Percentiles rank a stretch among this genome's conserved stretches.
These are phyloP conservation scores for Blastobasis adustella DNA, from an alignment of 2,888 invertebrate species.

Conservation along the genomic window DNA sequence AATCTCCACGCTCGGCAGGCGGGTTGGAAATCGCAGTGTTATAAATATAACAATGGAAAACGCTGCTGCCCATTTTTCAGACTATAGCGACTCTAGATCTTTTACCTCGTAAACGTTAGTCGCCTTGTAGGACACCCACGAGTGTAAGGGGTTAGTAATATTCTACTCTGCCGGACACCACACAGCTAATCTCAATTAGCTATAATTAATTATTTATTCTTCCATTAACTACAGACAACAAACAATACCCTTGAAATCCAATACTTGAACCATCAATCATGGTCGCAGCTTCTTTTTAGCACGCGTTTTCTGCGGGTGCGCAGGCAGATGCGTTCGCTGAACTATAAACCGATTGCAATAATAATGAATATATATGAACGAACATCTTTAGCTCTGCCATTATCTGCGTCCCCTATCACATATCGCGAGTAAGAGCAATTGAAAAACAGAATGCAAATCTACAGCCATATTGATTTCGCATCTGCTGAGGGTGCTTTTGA, in stretches of 20 bases:
- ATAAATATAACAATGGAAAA: too few species aligned
- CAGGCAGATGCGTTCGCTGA: conserved; percentile 13
- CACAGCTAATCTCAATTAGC: neutral
- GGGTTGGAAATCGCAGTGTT: too few species aligned
- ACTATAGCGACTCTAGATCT: too few species aligned
- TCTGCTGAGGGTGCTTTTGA: conserved; percentile 13
- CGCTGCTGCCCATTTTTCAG: too few species aligned
- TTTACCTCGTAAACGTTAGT: too few species aligned
- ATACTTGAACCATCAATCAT: conserved; percentile 36
- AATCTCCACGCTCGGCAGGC: too few species aligned
- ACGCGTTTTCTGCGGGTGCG: conserved; percentile 39
- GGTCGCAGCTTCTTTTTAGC: conserved; percentile 48
- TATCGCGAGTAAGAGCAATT: conserved; percentile 13
- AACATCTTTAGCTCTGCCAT: conserved; percentile 13
- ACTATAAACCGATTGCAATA: conserved; percentile 8
- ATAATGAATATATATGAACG: conserved; percentile 1
- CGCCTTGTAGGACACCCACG: too few species aligned
- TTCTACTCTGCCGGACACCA: too few species aligned
- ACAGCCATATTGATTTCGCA: conserved; percentile 27
- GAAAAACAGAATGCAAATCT: conserved; percentile 25
- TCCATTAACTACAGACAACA: neutral
- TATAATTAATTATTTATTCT: neutral
- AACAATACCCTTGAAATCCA: conserved; percentile 23
- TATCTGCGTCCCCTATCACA: conserved; percentile 10
- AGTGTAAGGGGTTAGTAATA: too few species aligned